A percentile compares a stretch with the other conserved stretches of the same genome.
phyloP scores from a whole-genome alignment of 2,113 vertebrate species.

The Ctenodactylus gundi region DNA sequence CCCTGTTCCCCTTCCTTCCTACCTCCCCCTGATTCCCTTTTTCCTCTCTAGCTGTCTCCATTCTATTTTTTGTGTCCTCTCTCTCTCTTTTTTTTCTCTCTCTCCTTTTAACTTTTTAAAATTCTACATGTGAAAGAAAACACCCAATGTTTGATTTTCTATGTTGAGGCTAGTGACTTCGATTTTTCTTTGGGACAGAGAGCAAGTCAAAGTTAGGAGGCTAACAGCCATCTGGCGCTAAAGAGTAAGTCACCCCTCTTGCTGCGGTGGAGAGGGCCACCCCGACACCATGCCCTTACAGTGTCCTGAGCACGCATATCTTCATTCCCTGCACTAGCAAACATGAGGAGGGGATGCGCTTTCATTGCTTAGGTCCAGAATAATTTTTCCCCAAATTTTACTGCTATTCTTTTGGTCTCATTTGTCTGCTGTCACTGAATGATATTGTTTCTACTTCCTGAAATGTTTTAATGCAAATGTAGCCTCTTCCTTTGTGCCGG shows the following conservation, averaged over 20 bases:
- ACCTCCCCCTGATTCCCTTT: neutral
- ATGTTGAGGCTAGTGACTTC: neutral
- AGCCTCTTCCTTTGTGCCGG: neutral
- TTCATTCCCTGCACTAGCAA: neutral
- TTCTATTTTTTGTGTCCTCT: neutral
- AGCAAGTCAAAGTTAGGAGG: neutral
- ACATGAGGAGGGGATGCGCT: fast-evolving
- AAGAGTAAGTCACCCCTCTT: neutral
- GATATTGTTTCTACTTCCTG: neutral
- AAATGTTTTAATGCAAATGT: neutral
- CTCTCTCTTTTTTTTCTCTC: no score
- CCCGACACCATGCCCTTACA: neutral
- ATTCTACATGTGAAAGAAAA: neutral
- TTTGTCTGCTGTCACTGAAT: neutral
- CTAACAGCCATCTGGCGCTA: neutral
- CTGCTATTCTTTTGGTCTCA: neutral
- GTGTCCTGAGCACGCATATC: neutral
- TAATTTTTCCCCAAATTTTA: neutral
- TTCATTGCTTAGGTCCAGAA: neutral
- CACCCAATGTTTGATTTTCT: neutral
- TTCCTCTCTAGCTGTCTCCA: neutral
- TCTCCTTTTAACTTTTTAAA: neutral
- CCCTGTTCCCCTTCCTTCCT: neutral
- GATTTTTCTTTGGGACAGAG: neutral
- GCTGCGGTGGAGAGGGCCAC: neutral